Conservation (phyloP, 2,888 invertebrate genomes). For the Bimastos eiseni region DNA sequence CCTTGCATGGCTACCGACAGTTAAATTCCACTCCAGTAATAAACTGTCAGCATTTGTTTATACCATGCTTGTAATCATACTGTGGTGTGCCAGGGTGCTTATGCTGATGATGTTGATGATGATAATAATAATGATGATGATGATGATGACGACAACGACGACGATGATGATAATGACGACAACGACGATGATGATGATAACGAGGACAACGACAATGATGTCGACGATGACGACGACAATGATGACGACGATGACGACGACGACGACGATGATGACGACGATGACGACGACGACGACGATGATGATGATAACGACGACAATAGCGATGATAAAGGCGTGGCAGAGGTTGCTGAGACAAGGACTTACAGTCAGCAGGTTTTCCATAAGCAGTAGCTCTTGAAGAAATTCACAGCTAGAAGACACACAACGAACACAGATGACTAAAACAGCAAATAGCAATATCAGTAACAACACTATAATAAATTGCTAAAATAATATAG, state of each 20-base stretch:
- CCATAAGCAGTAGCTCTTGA: conserved; percentile 94
- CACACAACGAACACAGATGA: not conserved
- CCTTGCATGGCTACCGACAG: no score
- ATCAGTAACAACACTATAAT: no score
- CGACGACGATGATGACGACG: not conserved
- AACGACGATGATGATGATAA: not conserved
- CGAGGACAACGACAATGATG: conserved; percentile 2
- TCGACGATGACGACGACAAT: conserved; percentile 28
- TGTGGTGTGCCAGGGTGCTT: not conserved
- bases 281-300: not conserved
- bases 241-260: conserved; percentile 1
- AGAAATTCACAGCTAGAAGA: conserved; percentile 79
- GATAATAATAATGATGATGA: no score
- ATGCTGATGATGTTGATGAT: no score
- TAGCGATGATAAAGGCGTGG: conserved; percentile 25
- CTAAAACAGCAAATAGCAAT: not conserved
- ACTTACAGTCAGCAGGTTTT: conserved; percentile 73
- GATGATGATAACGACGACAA: conserved; percentile 26
- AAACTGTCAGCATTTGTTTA: no score
- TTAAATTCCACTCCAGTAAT: no score
- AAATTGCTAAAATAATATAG: no score
- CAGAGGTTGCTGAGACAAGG: not conserved
- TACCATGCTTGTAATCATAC: no score
- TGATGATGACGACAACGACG: not conserved
- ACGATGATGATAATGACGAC: not conserved